Conservation (phyloP, 2,888 invertebrate species). For the Scaptomyza cyrtandrae region DNA sequence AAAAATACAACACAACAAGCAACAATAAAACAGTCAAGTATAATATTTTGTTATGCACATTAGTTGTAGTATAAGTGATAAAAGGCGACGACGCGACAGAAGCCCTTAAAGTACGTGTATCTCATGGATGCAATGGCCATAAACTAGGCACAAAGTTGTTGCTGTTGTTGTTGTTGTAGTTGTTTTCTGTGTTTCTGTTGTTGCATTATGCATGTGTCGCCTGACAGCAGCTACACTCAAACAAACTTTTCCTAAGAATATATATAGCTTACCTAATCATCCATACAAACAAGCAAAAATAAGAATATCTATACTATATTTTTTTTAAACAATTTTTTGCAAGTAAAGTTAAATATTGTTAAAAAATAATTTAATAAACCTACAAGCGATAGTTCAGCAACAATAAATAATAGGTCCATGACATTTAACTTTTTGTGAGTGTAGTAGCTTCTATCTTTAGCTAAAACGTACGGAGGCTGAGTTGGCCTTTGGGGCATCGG, state of each 20-base stretch:
- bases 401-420: too few species aligned
- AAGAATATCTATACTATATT: too few species aligned
- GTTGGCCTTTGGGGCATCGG: conserved; percentile 48
- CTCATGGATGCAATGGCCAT: conserved; percentile 64
- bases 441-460: conserved; percentile 49
- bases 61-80: conserved; percentile 49
- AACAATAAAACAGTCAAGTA: conserved; percentile 27
- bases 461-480: background rate
- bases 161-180: conserved; percentile 40
- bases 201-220: conserved; percentile 56
- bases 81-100: conserved; percentile 52
- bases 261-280: background rate
- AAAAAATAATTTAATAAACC: too few species aligned
- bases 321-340: too few species aligned
- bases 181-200: conserved; percentile 37
- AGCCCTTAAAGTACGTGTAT: conserved; percentile 68
- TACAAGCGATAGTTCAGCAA: too few species aligned
- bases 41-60: conserved; percentile 51
- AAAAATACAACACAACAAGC: conserved; percentile 15
- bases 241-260: background rate
- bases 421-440: background rate
- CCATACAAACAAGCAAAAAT: too few species aligned
- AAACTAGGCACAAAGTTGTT: conserved; percentile 54
- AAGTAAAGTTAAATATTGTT: too few species aligned
- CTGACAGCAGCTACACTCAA: conserved; percentile 21